A percentile compares a stretch with the other conserved stretches of the same genome.
phyloP scores from a whole-genome alignment of 2,797 vertebrate species.

The Paratrypauchen microcephalus region DNA sequence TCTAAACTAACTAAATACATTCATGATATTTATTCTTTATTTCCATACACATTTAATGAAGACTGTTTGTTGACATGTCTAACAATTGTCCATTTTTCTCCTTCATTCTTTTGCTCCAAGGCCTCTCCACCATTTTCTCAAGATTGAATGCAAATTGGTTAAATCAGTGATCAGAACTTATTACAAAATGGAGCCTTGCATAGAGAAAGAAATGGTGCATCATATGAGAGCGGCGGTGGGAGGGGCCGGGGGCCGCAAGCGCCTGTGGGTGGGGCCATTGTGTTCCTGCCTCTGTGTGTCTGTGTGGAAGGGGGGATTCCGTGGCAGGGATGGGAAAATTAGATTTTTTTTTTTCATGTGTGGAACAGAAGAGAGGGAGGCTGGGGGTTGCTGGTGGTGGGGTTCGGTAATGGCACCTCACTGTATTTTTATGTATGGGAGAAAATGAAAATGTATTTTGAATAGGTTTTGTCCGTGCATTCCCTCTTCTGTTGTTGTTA shows the following conservation, averaged over 20 bases:
- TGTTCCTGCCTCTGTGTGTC: constrained; percentile 31
- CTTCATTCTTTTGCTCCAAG: constrained; percentile 55
- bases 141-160: constrained; percentile 79
- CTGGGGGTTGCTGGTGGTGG: constrained; percentile 23
- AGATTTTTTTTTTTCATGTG: constrained; percentile 78
- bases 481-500: constrained; percentile 42
- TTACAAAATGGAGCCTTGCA: constrained; percentile 86
- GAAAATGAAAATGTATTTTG: constrained; percentile 73
- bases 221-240: constrained; percentile 67
- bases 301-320: constrained; percentile 60
- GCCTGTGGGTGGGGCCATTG: constrained; percentile 59
- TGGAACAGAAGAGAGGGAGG: constrained; percentile 58
- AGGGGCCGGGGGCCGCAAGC: constrained; percentile 52
- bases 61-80: constrained; percentile 56
- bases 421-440: constrained; percentile 62
- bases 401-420: constrained; percentile 69
- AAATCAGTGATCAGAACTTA: constrained; percentile 81
- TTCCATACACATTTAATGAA: constrained; percentile 7
- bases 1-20: not conserved
- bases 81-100: constrained; percentile 46
- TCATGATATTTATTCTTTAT: not conserved
- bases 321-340: constrained; percentile 80
- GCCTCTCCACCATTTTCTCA: constrained; percentile 82
- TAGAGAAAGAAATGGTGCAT: constrained; percentile 74
- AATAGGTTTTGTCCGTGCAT: constrained; percentile 57